phyloP scores from a whole-genome alignment of 2,888 invertebrate genomes.

The Cheilosia grossa region DNA sequence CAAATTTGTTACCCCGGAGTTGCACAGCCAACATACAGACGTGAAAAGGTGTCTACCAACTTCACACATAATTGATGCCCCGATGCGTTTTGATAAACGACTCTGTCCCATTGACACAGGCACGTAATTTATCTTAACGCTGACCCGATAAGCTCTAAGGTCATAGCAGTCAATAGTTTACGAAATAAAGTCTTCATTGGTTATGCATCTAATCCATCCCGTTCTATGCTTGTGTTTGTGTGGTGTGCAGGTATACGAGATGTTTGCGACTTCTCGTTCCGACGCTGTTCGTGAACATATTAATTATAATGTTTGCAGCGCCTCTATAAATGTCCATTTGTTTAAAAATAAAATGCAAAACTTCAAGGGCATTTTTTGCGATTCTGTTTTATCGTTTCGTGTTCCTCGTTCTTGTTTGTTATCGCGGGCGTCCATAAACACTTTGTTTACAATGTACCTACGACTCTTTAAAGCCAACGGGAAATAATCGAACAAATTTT shows the following conservation, averaged over 20 bases:
- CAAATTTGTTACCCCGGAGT: background rate
- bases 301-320: background rate
- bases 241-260: background rate
- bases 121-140: conserved; percentile 29
- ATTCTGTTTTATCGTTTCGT: conserved; percentile 25
- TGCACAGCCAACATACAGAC: background rate
- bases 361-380: conserved; percentile 49
- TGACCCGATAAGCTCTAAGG: conserved; percentile 44
- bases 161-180: conserved; percentile 24
- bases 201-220: conserved; percentile 1
- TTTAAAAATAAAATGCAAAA: background rate
- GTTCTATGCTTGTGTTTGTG: background rate
- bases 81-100: conserved; percentile 35
- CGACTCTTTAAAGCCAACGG: background rate
- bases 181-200: conserved; percentile 38
- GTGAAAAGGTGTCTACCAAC: conserved; percentile 10
- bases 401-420: conserved; percentile 27
- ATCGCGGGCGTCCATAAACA: background rate
- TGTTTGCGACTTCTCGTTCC: background rate
- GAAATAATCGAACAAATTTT: background rate
- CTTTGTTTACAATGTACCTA: background rate
- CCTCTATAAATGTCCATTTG: background rate
- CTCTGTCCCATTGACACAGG: conserved; percentile 20
- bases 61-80: conserved; percentile 15
- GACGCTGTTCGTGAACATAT: background rate